Evolutionary conservation across 2,113 vertebrate species (phyloP).

Genomic region (Pelodiscus sinensis): DNA sequence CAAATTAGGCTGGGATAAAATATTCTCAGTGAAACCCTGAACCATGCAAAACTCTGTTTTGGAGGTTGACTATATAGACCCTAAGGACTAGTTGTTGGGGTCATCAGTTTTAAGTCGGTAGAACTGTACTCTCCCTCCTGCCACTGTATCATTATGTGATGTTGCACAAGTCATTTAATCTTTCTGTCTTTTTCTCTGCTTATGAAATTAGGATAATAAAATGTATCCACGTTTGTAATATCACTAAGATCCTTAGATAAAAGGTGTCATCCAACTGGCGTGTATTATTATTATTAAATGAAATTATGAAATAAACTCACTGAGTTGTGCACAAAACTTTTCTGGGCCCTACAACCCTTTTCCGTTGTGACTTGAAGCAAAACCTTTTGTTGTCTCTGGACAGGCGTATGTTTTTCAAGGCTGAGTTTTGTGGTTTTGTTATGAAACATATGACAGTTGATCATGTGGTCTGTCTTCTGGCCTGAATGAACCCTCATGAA

Average conservation of each 20-base stretch:
- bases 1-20: slow-evolving; percentile 24
- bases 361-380: neutral
- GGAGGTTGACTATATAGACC: neutral
- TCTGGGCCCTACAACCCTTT: slow-evolving; percentile 4
- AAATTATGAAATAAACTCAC: slow-evolving; percentile 11
- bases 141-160: neutral
- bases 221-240: slow-evolving; percentile 19
- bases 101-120: neutral
- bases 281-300: slow-evolving; percentile 50
- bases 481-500: slow-evolving; percentile 45
- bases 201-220: slow-evolving; percentile 41
- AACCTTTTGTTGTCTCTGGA: slow-evolving; percentile 56
- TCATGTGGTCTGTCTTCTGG: slow-evolving; percentile 56
- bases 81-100: neutral
- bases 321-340: slow-evolving; percentile 47
- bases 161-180: slow-evolving; percentile 23
- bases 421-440: slow-evolving; percentile 63
- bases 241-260: slow-evolving; percentile 5
- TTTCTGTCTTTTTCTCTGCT: slow-evolving; percentile 4
- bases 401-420: slow-evolving; percentile 57
- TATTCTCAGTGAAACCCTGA: neutral
- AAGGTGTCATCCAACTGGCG: neutral
- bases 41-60: neutral
- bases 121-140: neutral
- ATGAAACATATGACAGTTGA: slow-evolving; percentile 45